Evolutionary conservation across 2,888 invertebrate species (phyloP).

Genomic region (Seira sanloemensis): DNA sequence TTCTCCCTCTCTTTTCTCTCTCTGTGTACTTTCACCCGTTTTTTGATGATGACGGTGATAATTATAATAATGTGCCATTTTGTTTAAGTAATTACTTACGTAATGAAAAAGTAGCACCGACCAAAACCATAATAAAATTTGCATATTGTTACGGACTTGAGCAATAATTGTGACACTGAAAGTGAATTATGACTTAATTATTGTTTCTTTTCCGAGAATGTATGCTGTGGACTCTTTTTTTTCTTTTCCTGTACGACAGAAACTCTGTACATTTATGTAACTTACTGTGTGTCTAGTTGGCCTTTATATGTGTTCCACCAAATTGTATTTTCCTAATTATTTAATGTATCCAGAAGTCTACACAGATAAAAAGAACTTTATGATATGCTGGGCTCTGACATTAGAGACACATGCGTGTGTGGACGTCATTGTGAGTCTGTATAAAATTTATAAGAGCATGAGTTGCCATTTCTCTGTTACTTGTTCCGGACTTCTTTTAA

Average conservation of each 20-base stretch:
- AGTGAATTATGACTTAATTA: constrained; percentile 45
- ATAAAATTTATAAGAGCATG: too few relatives aligned
- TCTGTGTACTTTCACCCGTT: not conserved
- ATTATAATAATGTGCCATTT: not conserved
- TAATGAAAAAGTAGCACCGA: not conserved
- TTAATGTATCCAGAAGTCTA: too few relatives aligned
- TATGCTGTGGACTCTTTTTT: constrained; percentile 17
- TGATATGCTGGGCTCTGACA: too few relatives aligned
- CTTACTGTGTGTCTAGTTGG: too few relatives aligned
- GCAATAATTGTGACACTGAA: constrained; percentile 35
- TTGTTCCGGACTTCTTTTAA: not conserved
- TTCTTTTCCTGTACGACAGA: not conserved
- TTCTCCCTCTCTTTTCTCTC: not conserved
- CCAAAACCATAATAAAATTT: constrained; percentile 11
- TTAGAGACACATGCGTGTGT: too few relatives aligned
- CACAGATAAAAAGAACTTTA: too few relatives aligned
- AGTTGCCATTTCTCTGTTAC: not conserved
- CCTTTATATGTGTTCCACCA: not conserved
- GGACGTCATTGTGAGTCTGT: not conserved
- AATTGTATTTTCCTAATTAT: constrained; percentile 8
- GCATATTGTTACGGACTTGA: constrained; percentile 10
- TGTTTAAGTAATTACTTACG: not conserved
- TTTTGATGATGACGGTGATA: not conserved
- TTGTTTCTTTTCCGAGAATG: constrained; percentile 44
- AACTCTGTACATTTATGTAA: not conserved